Percentiles rank a stretch among this genome's conserved stretches.
phyloP scores from a whole-genome alignment of 1,140 invertebrate species.

The Carcinoscorpius rotundicauda region DNA sequence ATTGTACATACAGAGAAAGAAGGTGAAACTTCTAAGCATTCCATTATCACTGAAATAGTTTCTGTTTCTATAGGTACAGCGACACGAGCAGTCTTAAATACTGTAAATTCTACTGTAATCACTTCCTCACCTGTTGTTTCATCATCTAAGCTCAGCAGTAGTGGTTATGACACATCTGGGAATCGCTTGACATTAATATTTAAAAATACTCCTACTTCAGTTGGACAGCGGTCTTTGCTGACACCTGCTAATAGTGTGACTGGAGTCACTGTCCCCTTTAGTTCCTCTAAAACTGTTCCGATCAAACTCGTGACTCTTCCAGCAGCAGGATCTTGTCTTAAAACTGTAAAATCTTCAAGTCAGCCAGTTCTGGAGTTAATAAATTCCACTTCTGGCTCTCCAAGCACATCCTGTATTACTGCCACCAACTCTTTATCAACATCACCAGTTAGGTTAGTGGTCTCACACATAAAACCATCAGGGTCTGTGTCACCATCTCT shows the following conservation, averaged over 20 bases:
- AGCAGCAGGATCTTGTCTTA: slow-evolving; percentile 11
- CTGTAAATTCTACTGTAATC: too few species aligned
- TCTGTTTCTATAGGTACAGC: too few species aligned
- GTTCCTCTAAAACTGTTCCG: slow-evolving; percentile 30
- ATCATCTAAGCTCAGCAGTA: too few species aligned
- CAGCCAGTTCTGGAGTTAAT: slow-evolving; percentile 19
- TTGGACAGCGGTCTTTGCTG: too few species aligned
- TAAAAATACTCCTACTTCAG: too few species aligned
- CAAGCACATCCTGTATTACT: slow-evolving; percentile 6
- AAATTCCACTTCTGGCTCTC: slow-evolving; percentile 8
- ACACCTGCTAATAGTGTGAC: neutral
- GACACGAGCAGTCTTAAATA: too few species aligned
- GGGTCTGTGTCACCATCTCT: slow-evolving; percentile 10
- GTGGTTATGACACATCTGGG: too few species aligned
- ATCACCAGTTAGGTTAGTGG: slow-evolving; percentile 20
- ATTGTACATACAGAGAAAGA: too few species aligned
- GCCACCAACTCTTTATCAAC: slow-evolving; percentile 4
- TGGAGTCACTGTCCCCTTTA: slow-evolving; percentile 16
- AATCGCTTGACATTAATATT: too few species aligned
- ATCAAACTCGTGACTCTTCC: slow-evolving; percentile 32
- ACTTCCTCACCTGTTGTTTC: too few species aligned
- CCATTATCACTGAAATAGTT: too few species aligned
- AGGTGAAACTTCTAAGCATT: too few species aligned
- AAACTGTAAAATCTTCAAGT: slow-evolving; percentile 13
- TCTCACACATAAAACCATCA: slow-evolving; percentile 17